Base-by-base conservation (phyloP, 1,140 invertebrate species). In the Diorhabda elongata region DNA sequence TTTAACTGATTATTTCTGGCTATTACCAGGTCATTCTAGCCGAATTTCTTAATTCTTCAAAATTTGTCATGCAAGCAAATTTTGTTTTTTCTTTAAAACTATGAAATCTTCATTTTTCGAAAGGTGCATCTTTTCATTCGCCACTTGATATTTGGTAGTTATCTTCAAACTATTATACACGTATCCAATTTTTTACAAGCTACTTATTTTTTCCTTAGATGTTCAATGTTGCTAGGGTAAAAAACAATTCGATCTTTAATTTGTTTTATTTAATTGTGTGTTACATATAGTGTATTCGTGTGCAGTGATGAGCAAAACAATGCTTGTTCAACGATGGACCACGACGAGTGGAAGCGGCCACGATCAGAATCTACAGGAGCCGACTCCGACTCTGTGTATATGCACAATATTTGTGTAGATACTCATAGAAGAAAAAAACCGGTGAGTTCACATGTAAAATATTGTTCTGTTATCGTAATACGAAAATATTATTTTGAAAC, bases 331-430 rank as follows among this genome's bases (percentile, higher is more conserved):
- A 76, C 75, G 70, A 84, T 90, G 71, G 89, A 91, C 72, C 84
- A 86, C 75, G 89, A 90, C 67, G 89, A 90, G 69, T 90, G 69
- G 91, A 91, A 81, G 89, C 84, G 91, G 67, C 87, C 88, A 66
- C 85, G 91, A 69, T 92, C 89, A 42, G 91, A 93, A 80, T 87
- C 85, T 63, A 85, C 84, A 66, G 90, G 87, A 1, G 87, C 84
- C 43, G 90, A 91, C 75, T 85, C 86, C 42, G 91, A 92, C 74
- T 87, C 89, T 64, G 89, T 91, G 74, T 90, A 90, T 72, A 87
- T 88, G 79, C 87, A 88, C 75, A 82, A 87, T 72, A 82, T 84
- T 64, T 79, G 81, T 44, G 72, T 73, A 9, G 83, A 84, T 69
- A 81, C 75, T 5, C 76, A 82, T 44, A 79, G 81, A 76, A 78